Conservation (phyloP, 2,797 vertebrate genomes). For the Cacajao melanocephalus region DNA sequence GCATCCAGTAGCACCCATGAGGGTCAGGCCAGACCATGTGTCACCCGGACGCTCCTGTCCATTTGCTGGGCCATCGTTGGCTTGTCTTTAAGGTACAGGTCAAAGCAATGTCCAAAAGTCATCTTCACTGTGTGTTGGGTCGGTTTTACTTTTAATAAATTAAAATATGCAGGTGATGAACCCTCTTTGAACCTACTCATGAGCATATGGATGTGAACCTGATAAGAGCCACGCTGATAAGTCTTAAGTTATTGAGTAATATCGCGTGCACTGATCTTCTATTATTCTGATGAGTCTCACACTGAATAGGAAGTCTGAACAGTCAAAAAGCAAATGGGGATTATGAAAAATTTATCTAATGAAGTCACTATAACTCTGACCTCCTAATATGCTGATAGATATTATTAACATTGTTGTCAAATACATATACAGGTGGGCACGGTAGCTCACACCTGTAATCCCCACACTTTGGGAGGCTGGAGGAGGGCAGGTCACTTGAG, state of each 20-base stretch:
- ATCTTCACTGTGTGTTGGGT: too few species aligned
- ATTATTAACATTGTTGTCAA: neutral
- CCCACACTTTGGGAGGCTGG: neutral
- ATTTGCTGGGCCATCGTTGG: fast-evolving
- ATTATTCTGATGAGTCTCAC: neutral
- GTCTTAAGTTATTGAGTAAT: neutral
- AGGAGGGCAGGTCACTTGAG: neutral
- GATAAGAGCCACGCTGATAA: neutral
- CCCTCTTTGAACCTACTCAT: neutral
- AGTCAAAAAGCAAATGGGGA: neutral
- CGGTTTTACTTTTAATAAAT: neutral
- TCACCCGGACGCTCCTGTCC: neutral
- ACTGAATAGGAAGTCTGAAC: neutral
- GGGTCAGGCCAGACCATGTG: fast-evolving
- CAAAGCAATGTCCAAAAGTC: neutral
- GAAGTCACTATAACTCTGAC: neutral
- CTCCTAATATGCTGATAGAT: neutral
- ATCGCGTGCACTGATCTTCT: neutral
- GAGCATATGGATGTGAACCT: neutral
- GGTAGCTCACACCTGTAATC: neutral
- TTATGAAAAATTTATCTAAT: neutral
- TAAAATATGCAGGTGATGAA: neutral
- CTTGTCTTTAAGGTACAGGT: neutral
- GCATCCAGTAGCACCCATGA: neutral
- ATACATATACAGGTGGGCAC: neutral